Evolutionary conservation across 2,113 vertebrate genomes (phyloP), one percentile per base, ranked within the genome.

Genomic region (Triplophysa tibetana): DNA sequence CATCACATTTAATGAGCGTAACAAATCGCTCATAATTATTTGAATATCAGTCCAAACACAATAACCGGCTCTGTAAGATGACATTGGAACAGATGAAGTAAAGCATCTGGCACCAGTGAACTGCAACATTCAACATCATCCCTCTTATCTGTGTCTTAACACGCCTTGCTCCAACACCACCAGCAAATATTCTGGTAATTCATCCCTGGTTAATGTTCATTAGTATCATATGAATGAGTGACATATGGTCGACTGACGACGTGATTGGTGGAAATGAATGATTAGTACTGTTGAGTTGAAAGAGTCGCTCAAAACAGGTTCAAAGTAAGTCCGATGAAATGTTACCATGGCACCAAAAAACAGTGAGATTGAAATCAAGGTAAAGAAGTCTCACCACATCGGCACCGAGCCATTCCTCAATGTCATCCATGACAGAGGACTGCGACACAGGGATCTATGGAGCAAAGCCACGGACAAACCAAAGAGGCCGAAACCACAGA

Each of bases 341-440:
- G 81, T 61, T 76, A 77, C 43, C 13, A 80, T 63, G 61, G 60
- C 67, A 79, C 45, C 54, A 52, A 70, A 77, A 24, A 82, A 64
- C 67, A 76, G 74, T 77, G 62, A 43, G 79, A 88, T 64, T 70
- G 81, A 91, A 90, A 91, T 89, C 86, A 94, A 94, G 77, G 81
- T 85, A 85, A 94, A 93, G 83, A 86, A 88, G 81, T 96, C 98
- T 97, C 96, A 98, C 96, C 96, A 98, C 93, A 89, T 98, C 96
- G 78, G 95, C 94, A 95, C 95, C 93, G 93, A 98, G 96, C 96
- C 96, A 98, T 89, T 96, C 95, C 95, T 98, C 96, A 94, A 98
- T 96, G 94, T 98, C 96, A 94, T 98, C 96, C 96, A 98, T 98
- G 93, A 98, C 95, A 93, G 96, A 96, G 93, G 96, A 94, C 94